A percentile compares a stretch with the other conserved stretches of the same genome.
phyloP scores from a whole-genome alignment of 1,140 invertebrate genomes.

The Aphelenchoides fujianensis region DNA sequence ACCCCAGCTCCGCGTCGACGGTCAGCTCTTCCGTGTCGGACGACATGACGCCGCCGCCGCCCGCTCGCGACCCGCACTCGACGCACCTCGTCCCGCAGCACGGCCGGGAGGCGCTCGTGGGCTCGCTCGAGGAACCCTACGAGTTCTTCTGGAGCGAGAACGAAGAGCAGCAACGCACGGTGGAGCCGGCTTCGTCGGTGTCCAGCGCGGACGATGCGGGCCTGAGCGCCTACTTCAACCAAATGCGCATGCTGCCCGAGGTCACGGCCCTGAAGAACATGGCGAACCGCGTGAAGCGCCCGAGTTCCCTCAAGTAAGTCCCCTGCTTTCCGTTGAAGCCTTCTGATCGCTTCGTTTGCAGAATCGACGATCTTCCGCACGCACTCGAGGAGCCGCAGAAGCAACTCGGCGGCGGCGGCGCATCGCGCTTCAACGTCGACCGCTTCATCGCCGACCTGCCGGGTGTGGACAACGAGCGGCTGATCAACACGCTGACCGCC shows the following conservation, averaged over 20 bases:
- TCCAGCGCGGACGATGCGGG: constrained; percentile 27
- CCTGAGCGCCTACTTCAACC: constrained; percentile 18
- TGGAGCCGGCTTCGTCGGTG: constrained; percentile 18
- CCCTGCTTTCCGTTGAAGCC: not conserved
- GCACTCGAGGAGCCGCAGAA: not conserved
- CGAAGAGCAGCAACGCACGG: constrained; percentile 13
- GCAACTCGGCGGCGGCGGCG: too few species aligned
- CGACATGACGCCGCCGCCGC: constrained; percentile 10
- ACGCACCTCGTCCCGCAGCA: not conserved
- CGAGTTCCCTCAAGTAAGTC: constrained; percentile 27
- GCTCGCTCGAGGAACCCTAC: constrained; percentile 26
- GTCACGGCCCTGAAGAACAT: not conserved
- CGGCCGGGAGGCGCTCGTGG: constrained; percentile 11
- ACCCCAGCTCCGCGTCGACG: constrained; percentile 8
- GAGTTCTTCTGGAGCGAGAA: constrained; percentile 30
- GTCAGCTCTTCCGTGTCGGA: not conserved
- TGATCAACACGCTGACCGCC: constrained; percentile 29
- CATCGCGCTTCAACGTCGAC: constrained; percentile 43
- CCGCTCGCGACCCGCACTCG: not conserved
- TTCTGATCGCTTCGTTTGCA: not conserved
- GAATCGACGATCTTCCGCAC: constrained; percentile 1
- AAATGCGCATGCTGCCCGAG: constrained; percentile 1
- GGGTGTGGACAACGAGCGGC: constrained; percentile 13
- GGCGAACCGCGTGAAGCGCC: not conserved
- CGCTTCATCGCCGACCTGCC: constrained; percentile 43